phyloP scores from a whole-genome alignment of 2,113 vertebrate genomes.

The Callospermophilus lateralis region DNA sequence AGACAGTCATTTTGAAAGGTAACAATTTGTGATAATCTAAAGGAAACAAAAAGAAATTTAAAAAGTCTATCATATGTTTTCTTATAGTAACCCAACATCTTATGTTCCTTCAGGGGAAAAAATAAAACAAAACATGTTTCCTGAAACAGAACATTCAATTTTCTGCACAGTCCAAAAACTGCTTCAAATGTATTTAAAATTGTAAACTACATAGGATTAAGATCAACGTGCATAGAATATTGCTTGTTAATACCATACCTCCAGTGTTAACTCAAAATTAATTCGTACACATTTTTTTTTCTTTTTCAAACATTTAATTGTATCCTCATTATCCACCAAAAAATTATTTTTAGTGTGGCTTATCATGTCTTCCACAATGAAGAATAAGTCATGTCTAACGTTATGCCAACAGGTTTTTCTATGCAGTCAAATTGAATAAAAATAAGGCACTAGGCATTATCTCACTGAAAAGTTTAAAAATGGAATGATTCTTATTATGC shows the following conservation, averaged over 20 bases:
- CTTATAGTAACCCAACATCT: neutral
- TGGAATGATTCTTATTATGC: constrained; percentile 40
- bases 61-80: neutral
- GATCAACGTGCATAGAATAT: neutral
- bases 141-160: neutral
- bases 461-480: constrained; percentile 34
- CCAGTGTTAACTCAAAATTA: constrained; percentile 2
- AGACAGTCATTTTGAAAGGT: neutral
- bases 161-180: neutral
- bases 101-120: neutral
- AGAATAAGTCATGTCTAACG: neutral
- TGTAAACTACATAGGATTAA: neutral
- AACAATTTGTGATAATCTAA: neutral
- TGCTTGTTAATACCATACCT: neutral
- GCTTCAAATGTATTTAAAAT: constrained; percentile 6
- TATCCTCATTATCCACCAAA: constrained; percentile 12
- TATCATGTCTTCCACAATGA: constrained; percentile 22
- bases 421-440: constrained; percentile 64
- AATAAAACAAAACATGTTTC: neutral
- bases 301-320: constrained; percentile 12
- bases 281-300: constrained; percentile 24
- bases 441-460: constrained; percentile 40
- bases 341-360: constrained; percentile 42
- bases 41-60: neutral
- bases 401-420: constrained; percentile 55